Evolutionary conservation across 2,888 invertebrate species (phyloP), one percentile per base, ranked within the genome.

Genomic region (Sinhomidia bicolor): DNA sequence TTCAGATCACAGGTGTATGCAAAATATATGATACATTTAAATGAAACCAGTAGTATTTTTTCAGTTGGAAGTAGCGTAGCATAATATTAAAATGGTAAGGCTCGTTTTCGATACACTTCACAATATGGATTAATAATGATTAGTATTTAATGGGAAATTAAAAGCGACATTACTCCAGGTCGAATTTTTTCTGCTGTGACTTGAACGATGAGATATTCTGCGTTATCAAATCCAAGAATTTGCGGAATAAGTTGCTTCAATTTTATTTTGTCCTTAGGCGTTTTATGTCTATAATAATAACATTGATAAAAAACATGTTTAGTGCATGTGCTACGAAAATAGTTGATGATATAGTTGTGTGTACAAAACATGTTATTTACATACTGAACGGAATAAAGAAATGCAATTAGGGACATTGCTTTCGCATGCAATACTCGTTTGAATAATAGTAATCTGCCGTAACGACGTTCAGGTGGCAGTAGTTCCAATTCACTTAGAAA

Each of bases 121-220:
- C 51, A 78, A 78, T 78, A 71, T 78, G 78, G 29, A 78, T 78
- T 78, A 54, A 17, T 78, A 23, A 32, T 47, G 23, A 51, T 51
- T 54, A 4, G 2, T 60, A 60, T 71, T 71, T 23, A 71, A n/a
- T 71, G 44, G 41, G 71, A 23, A 71, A 29, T 41, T 12, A 91
- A 78, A n/a, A 88, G 80, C 23, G 87, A 57, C 57, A 91, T 79
- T 23, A 92, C 82, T 32, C 92, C 92, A 32, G 92, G 91, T 71
- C 91, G 89, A 62, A 92, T 91, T 91, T 91, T 92, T 51, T 92
- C 92, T n/a, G 92, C 92, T 20, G 91, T 89, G 3, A 90, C 89
- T 90, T 92, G 92, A n/a, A 92, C 87, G 26, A 92, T 91, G 3
- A 90, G 47, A 88, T 90, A 92, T 65, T 92, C 92, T 1, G 88